These are phyloP conservation scores for Drosophila triauraria DNA, from an alignment of 1,140 invertebrate species.

Conservation along the genomic window DNA sequence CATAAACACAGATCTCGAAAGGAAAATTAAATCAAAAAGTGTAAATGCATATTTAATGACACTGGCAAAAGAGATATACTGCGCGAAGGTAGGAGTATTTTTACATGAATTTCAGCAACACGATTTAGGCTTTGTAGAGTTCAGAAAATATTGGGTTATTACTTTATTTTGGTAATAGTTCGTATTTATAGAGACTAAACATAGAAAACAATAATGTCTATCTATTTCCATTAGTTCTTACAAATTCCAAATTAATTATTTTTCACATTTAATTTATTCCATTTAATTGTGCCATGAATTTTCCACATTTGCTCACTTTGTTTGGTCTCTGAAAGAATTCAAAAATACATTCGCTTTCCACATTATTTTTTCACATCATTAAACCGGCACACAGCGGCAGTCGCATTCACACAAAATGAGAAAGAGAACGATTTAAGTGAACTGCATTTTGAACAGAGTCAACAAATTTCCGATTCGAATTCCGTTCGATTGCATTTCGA, in stretches of 20 bases:
- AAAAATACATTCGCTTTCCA: not conserved
- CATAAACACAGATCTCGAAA: conserved; percentile 16
- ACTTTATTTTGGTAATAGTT: no score
- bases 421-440: conserved; percentile 11
- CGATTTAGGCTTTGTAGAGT: no score
- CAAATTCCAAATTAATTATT: no score
- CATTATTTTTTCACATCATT: not conserved
- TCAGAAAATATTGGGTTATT: no score
- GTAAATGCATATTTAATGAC: not conserved
- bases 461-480: conserved; percentile 29
- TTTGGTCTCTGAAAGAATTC: not conserved
- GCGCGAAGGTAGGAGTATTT: not conserved
- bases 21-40: conserved; percentile 2
- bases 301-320: not conserved
- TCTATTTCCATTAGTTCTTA: no score
- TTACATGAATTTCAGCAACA: not conserved
- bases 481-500: conserved; percentile 49
- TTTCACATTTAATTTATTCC: not conserved
- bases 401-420: not conserved
- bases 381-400: conserved; percentile 5
- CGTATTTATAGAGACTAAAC: no score
- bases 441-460: conserved; percentile 29
- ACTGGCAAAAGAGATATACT: not conserved
- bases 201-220: no score
- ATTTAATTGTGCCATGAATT: not conserved